Percentiles rank a stretch among this genome's conserved stretches.
Evolutionary conservation across 2,888 invertebrate genomes (phyloP).

Genomic region (Thalpophila matura): DNA sequence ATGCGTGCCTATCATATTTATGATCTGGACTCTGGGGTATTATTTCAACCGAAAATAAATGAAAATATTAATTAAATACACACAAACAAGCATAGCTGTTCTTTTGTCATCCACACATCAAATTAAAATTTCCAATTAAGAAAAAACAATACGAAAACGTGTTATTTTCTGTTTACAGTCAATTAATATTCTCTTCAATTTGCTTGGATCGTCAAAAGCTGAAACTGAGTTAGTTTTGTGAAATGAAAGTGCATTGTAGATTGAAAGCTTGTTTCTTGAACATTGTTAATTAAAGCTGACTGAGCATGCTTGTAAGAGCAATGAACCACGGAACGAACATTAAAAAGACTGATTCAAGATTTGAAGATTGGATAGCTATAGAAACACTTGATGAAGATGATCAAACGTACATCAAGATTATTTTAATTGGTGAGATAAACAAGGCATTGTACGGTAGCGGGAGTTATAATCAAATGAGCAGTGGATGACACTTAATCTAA

Average conservation of each 20-base stretch:
- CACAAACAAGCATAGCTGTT: constrained; percentile 12
- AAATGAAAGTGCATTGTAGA: constrained; percentile 14
- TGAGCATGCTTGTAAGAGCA: constrained; percentile 8
- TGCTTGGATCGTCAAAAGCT: constrained; percentile 21
- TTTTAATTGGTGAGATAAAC: neutral
- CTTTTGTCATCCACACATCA: constrained; percentile 34
- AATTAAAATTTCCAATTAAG: constrained; percentile 29
- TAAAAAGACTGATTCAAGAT: neutral
- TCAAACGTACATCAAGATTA: neutral
- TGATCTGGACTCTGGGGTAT: constrained; percentile 7
- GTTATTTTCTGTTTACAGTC: constrained; percentile 19
- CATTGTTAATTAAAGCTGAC: constrained; percentile 11
- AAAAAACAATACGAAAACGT: constrained; percentile 14
- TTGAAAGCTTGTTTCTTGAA: constrained; percentile 14
- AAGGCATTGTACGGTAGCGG: neutral
- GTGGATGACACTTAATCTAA: too few species aligned
- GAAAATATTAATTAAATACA: constrained; percentile 16
- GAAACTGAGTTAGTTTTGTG: constrained; percentile 12
- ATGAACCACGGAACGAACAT: neutral
- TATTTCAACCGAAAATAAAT: neutral
- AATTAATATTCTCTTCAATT: constrained; percentile 29
- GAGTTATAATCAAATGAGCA: too few species aligned
- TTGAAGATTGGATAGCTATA: neutral
- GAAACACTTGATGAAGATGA: neutral
- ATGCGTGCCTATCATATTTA: constrained; percentile 15